Percentiles rank a stretch among this genome's conserved stretches.
These are phyloP conservation scores for Brienomyrus brachyistius DNA, from an alignment of 2,113 vertebrate genomes.

Conservation along the genomic window DNA sequence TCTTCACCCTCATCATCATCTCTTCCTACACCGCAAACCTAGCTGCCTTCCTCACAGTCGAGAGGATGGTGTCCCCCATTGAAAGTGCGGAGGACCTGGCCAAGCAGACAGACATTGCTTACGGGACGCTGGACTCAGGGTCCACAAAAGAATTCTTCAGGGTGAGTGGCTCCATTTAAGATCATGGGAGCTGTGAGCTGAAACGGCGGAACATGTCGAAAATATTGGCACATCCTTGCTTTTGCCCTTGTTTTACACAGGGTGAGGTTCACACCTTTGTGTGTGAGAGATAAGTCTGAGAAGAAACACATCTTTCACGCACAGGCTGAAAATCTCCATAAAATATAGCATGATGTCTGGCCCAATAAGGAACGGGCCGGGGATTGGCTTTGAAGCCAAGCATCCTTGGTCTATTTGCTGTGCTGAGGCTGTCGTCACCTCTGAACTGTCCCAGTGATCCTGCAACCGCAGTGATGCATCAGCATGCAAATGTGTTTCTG, in stretches of 20 bases:
- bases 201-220: not conserved
- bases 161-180: conserved; percentile 67
- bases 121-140: conserved; percentile 93
- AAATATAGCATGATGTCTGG: not conserved
- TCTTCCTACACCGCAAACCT: conserved; percentile 97
- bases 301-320: not conserved
- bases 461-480: not conserved
- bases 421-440: not conserved
- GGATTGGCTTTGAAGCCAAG: not conserved
- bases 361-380: not conserved
- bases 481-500: not conserved
- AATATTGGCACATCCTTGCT: not conserved
- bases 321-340: not conserved
- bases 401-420: not conserved
- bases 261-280: not conserved
- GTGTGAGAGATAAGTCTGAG: not conserved
- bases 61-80: conserved; percentile 97
- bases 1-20: conserved; percentile 99
- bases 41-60: conserved; percentile 96
- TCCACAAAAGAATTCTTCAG: conserved; percentile 99
- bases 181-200: not conserved
- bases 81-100: conserved; percentile 97
- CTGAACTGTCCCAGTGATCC: not conserved
- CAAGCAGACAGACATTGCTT: conserved; percentile 97
- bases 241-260: not conserved